Conservation (phyloP, 1,140 invertebrate genomes). For the Drosophila sp. region DNA sequence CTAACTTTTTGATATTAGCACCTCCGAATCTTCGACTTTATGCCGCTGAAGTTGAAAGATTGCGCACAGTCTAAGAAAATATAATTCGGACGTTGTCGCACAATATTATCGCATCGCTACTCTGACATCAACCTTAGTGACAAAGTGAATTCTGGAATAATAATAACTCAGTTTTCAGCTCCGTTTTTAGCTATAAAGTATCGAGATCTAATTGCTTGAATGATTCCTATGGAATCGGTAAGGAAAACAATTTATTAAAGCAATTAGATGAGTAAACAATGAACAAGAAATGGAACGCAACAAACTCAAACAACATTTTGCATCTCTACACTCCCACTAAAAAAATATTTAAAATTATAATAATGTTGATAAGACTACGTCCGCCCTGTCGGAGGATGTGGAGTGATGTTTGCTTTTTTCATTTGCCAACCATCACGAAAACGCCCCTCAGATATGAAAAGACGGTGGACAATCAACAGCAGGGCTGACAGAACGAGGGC, state of each 20-base stretch:
- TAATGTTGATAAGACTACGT: slow-evolving; percentile 14
- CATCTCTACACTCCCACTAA: background rate
- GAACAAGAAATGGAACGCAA: slow-evolving; percentile 3
- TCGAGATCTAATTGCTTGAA: too few species aligned
- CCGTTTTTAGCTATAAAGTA: too few species aligned
- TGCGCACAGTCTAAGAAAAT: too few species aligned
- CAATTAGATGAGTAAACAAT: slow-evolving; percentile 45
- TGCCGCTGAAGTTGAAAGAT: too few species aligned
- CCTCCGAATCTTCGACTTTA: too few species aligned
- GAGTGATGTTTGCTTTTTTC: slow-evolving; percentile 11
- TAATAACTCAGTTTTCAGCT: too few species aligned
- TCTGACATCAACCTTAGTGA: too few species aligned
- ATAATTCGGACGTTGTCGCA: too few species aligned
- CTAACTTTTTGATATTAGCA: too few species aligned
- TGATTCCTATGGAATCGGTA: too few species aligned
- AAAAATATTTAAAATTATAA: background rate
- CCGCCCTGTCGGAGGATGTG: slow-evolving; percentile 19
- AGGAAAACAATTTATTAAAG: slow-evolving; percentile 14
- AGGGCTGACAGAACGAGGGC: slow-evolving; percentile 29
- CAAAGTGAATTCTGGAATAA: too few species aligned
- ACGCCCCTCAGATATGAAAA: slow-evolving; percentile 23
- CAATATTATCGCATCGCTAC: too few species aligned
- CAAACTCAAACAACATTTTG: background rate
- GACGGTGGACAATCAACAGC: slow-evolving; percentile 9
- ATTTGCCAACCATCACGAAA: slow-evolving; percentile 27